Evolutionary conservation across 2,888 invertebrate genomes (phyloP).

Genomic region (Diloba caeruleocephala): DNA sequence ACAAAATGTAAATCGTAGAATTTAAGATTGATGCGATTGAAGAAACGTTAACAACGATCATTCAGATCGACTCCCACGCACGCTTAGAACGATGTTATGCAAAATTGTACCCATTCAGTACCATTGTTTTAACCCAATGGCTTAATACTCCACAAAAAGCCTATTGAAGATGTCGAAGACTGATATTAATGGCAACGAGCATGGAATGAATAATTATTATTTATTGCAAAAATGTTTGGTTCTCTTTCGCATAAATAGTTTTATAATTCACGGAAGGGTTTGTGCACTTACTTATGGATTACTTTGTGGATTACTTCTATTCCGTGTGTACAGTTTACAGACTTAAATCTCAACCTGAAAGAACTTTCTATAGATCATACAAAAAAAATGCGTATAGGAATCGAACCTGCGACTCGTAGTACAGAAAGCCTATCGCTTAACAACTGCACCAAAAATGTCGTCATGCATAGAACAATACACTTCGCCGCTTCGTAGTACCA

Average conservation of each 20-base stretch:
- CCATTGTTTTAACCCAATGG: slow-evolving; percentile 7
- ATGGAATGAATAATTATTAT: neutral
- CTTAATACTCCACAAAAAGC: neutral
- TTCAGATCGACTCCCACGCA: slow-evolving; percentile 37
- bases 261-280: no score
- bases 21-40: slow-evolving; percentile 29
- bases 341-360: no score
- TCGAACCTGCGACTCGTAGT: no score
- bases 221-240: neutral
- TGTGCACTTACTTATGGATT: no score
- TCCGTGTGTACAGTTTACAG: no score
- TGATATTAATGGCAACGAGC: neutral
- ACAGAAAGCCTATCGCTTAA: no score
- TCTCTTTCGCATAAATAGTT: neutral
- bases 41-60: slow-evolving; percentile 27
- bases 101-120: slow-evolving; percentile 9
- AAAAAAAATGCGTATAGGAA: no score
- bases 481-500: no score
- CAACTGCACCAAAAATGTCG: no score
- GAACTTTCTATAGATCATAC: no score
- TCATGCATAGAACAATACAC: no score
- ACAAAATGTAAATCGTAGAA: slow-evolving; percentile 10
- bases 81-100: slow-evolving; percentile 15
- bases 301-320: no score
- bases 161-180: neutral